Evolutionary conservation across 2,797 vertebrate species (phyloP).

Genomic region (Phataginus tricuspis): DNA sequence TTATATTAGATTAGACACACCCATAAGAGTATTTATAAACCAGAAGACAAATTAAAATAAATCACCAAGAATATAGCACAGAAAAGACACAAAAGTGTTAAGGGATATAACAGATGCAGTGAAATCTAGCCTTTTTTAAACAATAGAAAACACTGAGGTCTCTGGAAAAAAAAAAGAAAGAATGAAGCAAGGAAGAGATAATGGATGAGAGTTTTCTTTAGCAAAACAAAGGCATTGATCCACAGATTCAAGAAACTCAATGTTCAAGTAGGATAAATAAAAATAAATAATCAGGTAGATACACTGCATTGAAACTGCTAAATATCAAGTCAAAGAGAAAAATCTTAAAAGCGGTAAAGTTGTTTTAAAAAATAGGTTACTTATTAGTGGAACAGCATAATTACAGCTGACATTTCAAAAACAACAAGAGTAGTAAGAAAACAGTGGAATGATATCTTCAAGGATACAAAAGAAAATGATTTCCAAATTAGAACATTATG

Average conservation of each 20-base stretch:
- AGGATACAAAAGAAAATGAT: not conserved
- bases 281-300: not conserved
- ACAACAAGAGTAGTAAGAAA: not conserved
- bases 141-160: too few species aligned
- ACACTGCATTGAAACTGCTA: not conserved
- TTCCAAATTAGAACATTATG: not conserved
- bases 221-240: not conserved
- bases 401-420: not conserved
- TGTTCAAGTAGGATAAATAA: not conserved
- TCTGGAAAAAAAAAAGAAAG: not conserved
- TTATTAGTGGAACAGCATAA: not conserved
- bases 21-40: not conserved
- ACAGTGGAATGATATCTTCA: not conserved
- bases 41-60: not conserved
- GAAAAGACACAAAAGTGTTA: not conserved
- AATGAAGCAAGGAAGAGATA: not conserved
- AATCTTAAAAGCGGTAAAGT: not conserved
- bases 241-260: not conserved
- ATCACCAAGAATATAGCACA: not conserved
- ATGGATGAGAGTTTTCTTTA: not conserved
- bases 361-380: not conserved
- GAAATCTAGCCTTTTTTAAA: too few species aligned
- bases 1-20: not conserved
- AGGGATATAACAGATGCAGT: not conserved
- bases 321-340: not conserved